A percentile compares a stretch with the other conserved stretches of the same genome.
Conservation (phyloP, 2,797 vertebrate genomes). For the Sciurus carolinensis region DNA sequence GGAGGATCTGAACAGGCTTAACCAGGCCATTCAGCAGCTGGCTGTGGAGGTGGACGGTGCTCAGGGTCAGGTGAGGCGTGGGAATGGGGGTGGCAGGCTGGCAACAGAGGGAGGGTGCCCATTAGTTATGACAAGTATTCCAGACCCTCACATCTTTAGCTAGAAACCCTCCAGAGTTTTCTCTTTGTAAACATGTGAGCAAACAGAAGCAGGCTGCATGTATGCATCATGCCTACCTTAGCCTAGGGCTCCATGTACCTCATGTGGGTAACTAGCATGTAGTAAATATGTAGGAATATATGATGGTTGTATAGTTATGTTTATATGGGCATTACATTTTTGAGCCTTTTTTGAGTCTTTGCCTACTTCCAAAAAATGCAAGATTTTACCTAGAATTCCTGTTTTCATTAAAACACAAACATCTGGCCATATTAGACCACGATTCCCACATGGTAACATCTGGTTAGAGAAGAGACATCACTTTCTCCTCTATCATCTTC, state of each 20-base stretch:
- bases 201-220: neutral
- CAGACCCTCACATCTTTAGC: neutral
- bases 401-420: conserved; percentile 17
- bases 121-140: neutral
- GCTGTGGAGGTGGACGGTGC: neutral
- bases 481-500: neutral
- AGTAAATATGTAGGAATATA: neutral
- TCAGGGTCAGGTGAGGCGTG: conserved; percentile 47
- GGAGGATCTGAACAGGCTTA: conserved; percentile 76
- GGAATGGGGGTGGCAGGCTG: accelerated
- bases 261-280: neutral
- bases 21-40: conserved; percentile 75
- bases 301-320: neutral
- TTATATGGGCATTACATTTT: neutral
- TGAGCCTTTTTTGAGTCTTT: neutral
- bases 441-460: neutral
- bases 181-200: neutral
- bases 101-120: neutral
- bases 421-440: neutral
- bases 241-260: neutral
- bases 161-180: neutral
- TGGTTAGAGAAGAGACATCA: neutral
- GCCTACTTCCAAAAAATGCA: neutral
- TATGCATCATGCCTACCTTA: neutral
- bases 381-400: conserved; percentile 9